These are phyloP conservation scores for Philaethria dido DNA, from an alignment of 2,888 invertebrate genomes.

Conservation along the genomic window DNA sequence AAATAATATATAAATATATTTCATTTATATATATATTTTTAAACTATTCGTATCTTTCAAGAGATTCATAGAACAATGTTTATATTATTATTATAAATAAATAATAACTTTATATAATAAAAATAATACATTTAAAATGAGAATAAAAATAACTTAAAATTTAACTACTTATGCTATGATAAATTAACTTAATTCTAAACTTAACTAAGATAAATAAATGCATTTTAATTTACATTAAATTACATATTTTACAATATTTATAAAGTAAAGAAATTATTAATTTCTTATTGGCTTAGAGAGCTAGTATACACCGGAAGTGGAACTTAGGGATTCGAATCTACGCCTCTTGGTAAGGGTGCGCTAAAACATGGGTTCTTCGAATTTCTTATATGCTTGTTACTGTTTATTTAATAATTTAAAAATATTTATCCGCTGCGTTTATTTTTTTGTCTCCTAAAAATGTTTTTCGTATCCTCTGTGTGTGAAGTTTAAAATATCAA, in stretches of 20 bases:
- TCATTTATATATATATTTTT: not conserved
- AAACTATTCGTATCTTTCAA: not conserved
- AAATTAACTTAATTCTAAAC: constrained; percentile 56
- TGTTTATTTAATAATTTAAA: too few species aligned
- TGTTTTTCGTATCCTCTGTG: too few species aligned
- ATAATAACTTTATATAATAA: not conserved
- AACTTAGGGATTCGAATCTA: not conserved
- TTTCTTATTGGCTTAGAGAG: constrained; percentile 39
- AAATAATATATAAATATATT: not conserved
- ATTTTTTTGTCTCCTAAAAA: too few species aligned
- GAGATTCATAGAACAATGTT: not conserved
- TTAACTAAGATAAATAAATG: constrained; percentile 69
- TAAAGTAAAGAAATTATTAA: constrained; percentile 5
- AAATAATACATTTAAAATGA: constrained; percentile 3
- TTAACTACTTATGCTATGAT: constrained; percentile 32
- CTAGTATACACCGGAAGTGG: constrained; percentile 9
- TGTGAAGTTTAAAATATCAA: too few species aligned
- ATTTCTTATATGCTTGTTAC: too few species aligned
- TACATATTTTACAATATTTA: constrained; percentile 36
- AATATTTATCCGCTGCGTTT: too few species aligned
- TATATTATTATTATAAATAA: not conserved
- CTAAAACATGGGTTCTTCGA: too few species aligned
- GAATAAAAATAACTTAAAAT: constrained; percentile 21
- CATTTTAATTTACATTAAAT: constrained; percentile 62
- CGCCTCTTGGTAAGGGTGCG: too few species aligned